phyloP scores from a whole-genome alignment of 2,113 vertebrate genomes.

The Smithornis capensis region DNA sequence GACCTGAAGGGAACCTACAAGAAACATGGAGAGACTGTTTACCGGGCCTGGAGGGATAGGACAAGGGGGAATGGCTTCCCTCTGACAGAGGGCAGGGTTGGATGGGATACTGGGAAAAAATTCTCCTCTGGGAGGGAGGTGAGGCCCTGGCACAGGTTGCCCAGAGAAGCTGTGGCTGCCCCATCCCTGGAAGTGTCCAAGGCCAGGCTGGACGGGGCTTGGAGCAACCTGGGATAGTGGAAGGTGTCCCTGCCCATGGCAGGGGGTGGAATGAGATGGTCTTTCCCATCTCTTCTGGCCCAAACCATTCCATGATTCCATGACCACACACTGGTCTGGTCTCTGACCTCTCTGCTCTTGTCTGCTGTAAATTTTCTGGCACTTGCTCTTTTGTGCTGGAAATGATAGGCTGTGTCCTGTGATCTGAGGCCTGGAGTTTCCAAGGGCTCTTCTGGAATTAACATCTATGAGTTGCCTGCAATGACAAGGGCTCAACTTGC shows the following conservation, averaged over 20 bases:
- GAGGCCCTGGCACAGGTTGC: background rate
- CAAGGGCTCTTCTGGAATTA: background rate
- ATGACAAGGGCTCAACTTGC: background rate
- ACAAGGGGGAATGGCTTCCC: background rate
- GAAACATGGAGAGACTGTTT: background rate
- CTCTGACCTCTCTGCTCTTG: background rate
- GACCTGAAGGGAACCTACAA: background rate
- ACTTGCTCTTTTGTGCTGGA: background rate
- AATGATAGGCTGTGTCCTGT: background rate
- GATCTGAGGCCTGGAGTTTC: background rate
- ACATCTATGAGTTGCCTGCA: background rate
- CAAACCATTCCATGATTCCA: background rate
- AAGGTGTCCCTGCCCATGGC: background rate
- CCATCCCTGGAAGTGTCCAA: background rate
- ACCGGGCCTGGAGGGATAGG: background rate
- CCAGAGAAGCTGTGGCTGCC: background rate
- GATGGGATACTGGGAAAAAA: background rate
- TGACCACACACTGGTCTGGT: accelerated
- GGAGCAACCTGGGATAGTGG: accelerated
- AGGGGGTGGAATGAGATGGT: background rate
- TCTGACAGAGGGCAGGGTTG: background rate
- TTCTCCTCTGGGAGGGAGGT: accelerated
- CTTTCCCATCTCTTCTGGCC: background rate
- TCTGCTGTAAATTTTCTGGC: background rate
- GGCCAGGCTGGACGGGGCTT: accelerated